These are phyloP conservation scores for Lagorchestes hirsutus DNA, from an alignment of 2,797 vertebrate species.

Conservation along the genomic window DNA sequence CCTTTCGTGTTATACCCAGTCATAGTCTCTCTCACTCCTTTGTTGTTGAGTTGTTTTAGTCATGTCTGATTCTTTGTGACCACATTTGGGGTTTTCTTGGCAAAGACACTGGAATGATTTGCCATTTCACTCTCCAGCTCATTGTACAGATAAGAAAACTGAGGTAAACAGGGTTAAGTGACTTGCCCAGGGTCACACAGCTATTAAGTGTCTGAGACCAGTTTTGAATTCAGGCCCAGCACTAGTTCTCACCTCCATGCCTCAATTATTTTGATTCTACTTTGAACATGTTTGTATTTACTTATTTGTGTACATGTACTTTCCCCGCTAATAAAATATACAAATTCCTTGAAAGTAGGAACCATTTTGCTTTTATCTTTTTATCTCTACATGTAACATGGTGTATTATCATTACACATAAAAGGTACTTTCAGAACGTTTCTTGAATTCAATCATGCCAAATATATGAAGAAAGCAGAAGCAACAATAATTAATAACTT, in stretches of 20 bases:
- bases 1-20: neutral
- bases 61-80: neutral
- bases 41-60: neutral
- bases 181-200: no score
- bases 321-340: neutral
- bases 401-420: neutral
- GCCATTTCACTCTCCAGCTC: neutral
- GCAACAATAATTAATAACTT: no score
- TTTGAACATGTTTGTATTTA: neutral
- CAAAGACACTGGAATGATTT: neutral
- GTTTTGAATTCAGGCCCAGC: neutral
- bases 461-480: neutral
- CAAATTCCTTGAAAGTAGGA: neutral
- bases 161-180: no score
- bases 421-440: neutral
- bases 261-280: neutral
- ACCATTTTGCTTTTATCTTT: neutral
- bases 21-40: neutral
- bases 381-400: neutral
- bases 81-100: neutral
- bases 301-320: neutral
- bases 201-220: neutral
- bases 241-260: neutral
- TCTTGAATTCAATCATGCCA: neutral
- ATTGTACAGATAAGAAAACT: neutral